Base-by-base conservation (phyloP, 2,888 invertebrate genomes). In the Volucella inflata region DNA sequence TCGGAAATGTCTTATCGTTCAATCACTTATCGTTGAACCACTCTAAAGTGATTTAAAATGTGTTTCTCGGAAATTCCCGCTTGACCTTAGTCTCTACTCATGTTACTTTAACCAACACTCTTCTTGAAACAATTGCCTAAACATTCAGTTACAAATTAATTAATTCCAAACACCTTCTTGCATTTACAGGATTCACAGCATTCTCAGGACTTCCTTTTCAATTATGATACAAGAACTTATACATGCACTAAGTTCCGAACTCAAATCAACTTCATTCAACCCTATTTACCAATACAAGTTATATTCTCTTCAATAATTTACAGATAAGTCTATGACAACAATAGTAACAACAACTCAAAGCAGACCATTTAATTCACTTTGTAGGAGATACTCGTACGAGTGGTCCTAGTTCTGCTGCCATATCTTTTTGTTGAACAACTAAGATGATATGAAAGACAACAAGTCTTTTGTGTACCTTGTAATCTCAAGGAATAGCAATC, bases 401-500 rank as follows among this genome's bases (percentile, higher is more conserved):
- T 72, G 30, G 6, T 30, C 30, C 30, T 6, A 30, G 30, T 30
- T 30, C 30, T 30, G 30, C 30, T 30, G 30, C 6, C 30, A 44
- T 64, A 65, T 51, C 78, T 64, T 50, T 64, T 55, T 46, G 48
- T 12, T 21, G 17, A 65, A 48, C 57, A 42, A 67, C 44, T 44
- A 40, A 74, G 62, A 64, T 53, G 68, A 81, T 80, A 67, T 72
- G 78, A 68, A 83, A 74, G 83, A 83, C 78, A 83, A 78, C 78
- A 74, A 83, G 62, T 70, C 82, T 68, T 64, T 78, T 83, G 83
- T 83, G 74, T 83, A 59, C 65, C 78, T 83, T 83, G 83, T 78
- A 74, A 83, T 83, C 78, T 78, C 72, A 57, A 51, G 30, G 57
- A 78, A 83, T 83, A 51, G 30, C 51, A 78, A 83, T 83, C 83